Conservation (phyloP, 2,888 invertebrate genomes). For the Anarsia innoxiella region DNA sequence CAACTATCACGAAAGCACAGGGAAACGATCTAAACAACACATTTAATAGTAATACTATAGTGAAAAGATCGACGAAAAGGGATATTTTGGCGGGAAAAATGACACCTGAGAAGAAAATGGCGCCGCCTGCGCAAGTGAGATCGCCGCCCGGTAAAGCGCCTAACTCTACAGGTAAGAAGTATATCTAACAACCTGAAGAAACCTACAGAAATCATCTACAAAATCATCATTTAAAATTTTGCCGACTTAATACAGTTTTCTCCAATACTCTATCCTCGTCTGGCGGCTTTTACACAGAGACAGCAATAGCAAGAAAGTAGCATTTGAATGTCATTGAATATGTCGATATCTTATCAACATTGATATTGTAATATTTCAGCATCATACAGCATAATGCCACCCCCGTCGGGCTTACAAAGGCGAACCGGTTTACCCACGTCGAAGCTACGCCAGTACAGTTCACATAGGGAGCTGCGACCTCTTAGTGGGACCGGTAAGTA, state of each 20-base stretch:
- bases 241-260: neutral
- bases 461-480: slow-evolving; percentile 47
- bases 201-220: too few relatives aligned
- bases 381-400: slow-evolving; percentile 43
- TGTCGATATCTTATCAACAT: neutral
- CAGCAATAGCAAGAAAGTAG: too few relatives aligned
- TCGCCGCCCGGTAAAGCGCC: slow-evolving; percentile 17
- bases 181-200: too few relatives aligned
- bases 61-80: slow-evolving; percentile 46
- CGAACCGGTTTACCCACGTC: slow-evolving; percentile 62
- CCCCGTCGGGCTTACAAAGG: slow-evolving; percentile 40
- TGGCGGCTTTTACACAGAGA: neutral
- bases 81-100: slow-evolving; percentile 50
- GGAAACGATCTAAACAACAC: slow-evolving; percentile 30
- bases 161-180: slow-evolving; percentile 27
- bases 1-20: slow-evolving; percentile 30
- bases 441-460: slow-evolving; percentile 69
- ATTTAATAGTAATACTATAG: slow-evolving; percentile 50
- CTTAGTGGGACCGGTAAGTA: neutral
- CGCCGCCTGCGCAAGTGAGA: slow-evolving; percentile 26
- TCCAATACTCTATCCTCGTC: neutral
- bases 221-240: neutral
- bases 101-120: slow-evolving; percentile 45
- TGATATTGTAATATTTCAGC: slow-evolving; percentile 32
- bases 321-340: neutral